A percentile compares a stretch with the other conserved stretches of the same genome.
Evolutionary conservation across 2,113 vertebrate genomes (phyloP).

Genomic region (Lepus europaeus): DNA sequence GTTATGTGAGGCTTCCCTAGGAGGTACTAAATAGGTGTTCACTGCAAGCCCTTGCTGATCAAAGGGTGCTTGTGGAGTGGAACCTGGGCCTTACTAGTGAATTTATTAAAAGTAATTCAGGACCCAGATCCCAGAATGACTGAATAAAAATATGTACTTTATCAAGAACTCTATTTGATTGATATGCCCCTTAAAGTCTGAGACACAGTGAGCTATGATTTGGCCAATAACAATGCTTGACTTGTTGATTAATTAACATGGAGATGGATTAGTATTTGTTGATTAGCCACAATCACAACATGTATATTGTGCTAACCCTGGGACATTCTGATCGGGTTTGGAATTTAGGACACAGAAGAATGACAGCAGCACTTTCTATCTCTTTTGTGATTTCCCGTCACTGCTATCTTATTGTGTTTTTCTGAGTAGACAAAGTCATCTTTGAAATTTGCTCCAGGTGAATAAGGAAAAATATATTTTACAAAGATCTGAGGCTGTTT

Average conservation of each 20-base stretch:
- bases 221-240: neutral
- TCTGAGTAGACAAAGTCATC: constrained; percentile 55
- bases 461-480: constrained; percentile 65
- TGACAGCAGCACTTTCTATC: neutral
- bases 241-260: neutral
- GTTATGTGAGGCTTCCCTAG: neutral
- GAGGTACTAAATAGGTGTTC: neutral
- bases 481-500: constrained; percentile 47
- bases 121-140: fast-evolving
- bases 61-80: neutral
- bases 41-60: neutral
- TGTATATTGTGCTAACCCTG: neutral
- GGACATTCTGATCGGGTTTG: neutral
- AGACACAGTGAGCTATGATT: neutral
- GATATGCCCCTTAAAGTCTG: neutral
- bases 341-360: neutral
- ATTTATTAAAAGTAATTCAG: neutral
- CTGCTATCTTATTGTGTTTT: constrained; percentile 26
- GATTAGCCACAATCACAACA: neutral
- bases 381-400: constrained; percentile 33
- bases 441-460: constrained; percentile 75
- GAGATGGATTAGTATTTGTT: neutral
- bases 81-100: neutral
- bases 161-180: neutral
- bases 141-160: neutral